phyloP scores from a whole-genome alignment of 2,797 vertebrate species.

The Helarctos malayanus region DNA sequence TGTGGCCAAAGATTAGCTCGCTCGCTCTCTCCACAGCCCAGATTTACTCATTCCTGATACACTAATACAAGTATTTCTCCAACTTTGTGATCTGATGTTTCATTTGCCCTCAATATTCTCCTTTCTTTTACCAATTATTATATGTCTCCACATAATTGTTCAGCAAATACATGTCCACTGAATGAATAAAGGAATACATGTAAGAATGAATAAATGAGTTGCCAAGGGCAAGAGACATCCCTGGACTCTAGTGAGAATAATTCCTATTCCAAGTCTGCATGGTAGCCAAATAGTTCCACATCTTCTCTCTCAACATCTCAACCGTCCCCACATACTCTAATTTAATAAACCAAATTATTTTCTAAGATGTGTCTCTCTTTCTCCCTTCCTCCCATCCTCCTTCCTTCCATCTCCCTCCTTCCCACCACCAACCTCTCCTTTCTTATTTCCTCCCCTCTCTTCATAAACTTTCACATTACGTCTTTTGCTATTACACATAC shows the following conservation, averaged over 20 bases:
- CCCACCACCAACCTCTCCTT: not conserved
- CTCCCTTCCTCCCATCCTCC: not conserved
- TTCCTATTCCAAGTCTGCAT: not conserved
- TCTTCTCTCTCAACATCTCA: not conserved
- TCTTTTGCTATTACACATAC: slow-evolving; percentile 25
- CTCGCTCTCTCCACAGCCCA: not conserved
- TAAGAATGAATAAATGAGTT: slow-evolving; percentile 19
- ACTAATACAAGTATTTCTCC: not conserved
- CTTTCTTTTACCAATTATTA: not conserved
- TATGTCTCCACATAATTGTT: not conserved
- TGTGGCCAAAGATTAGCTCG: not conserved
- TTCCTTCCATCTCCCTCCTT: not conserved
- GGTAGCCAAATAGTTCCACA: not conserved
- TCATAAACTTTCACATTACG: not conserved
- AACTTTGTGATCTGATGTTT: slow-evolving; percentile 19
- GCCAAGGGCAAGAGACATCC: not conserved
- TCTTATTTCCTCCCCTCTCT: not conserved
- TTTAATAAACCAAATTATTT: slow-evolving; percentile 49
- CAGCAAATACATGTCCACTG: not conserved
- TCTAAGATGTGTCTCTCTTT: not conserved
- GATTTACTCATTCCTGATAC: not conserved
- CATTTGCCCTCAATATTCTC: not conserved
- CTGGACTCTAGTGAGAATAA: not conserved
- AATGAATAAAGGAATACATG: slow-evolving; percentile 13
- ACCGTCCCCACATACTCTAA: not conserved